Base-by-base conservation (phyloP, 2,797 vertebrate species). In the Anableps anableps region DNA sequence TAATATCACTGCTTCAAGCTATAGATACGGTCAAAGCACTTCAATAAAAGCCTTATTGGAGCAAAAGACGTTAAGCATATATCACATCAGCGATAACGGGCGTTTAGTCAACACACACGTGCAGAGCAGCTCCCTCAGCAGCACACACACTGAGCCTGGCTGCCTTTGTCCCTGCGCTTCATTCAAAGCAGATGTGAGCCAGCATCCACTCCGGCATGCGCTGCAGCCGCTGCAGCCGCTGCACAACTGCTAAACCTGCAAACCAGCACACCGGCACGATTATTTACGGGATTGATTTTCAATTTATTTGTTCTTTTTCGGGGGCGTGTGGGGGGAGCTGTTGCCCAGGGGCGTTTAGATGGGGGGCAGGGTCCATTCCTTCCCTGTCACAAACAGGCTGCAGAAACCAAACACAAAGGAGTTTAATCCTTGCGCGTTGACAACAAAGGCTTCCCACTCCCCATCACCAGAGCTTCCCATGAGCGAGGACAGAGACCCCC, bases 101-200 rank as follows among this genome's bases (percentile, higher is more conserved):
- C 62, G 38, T 66, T 38, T 38, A 11, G 34, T 64, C 34, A 21
- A 80, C 62, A 74, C 62, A 73, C 86, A 90, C 92, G 87, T 90
- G 89, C 91, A 87, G 87, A 81, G 26, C 89, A 73, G 85, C 84
- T 73, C 73, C 78, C 38, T 62, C 9, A 82, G 83, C 83, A 80
- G 83, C 80, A 72, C 87, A 78, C 76, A 86, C 51, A 75, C 79
- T 0, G 84, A 84, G 71, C 71, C 80, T 74, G 36, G 51, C 82
- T 45, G 90, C 87, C 91, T 94, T 93, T 94, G 89, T 92, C 92
- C 91, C 84, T 72, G 82, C 0, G 88, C 83, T 84, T 87, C 86
- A 93, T 90, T 88, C 85, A 85, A 82, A 94, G 72, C 88, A 93
- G 85, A 93, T 94, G 92, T 90, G 90, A 83, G 88, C 48, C 88